Percentiles rank a stretch among this genome's conserved stretches.
Conservation (phyloP, 2,888 invertebrate genomes). For the Acanthosepion esculentum region DNA sequence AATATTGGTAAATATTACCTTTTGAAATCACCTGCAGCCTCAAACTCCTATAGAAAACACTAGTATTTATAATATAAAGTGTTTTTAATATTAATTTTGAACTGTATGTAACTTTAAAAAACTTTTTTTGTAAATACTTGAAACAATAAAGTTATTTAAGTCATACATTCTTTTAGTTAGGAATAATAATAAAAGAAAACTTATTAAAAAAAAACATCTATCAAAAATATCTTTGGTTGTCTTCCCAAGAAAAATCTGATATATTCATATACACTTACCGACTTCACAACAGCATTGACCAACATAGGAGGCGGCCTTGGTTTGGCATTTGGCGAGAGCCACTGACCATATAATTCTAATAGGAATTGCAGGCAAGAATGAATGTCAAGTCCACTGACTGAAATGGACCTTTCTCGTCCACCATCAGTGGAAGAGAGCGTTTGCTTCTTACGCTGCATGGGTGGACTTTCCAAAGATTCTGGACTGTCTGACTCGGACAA, state of each 20-base stretch:
- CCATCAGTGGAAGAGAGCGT: slow-evolving; percentile 52
- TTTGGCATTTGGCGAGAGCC: slow-evolving; percentile 78
- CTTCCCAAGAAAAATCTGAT: too few species aligned
- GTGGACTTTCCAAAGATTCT: slow-evolving; percentile 66
- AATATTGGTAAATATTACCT: too few species aligned
- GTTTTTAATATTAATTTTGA: background rate
- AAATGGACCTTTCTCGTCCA: slow-evolving; percentile 65
- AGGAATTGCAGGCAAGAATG: slow-evolving; percentile 94
- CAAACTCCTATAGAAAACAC: too few species aligned
- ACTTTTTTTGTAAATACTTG: background rate
- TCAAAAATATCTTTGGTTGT: background rate
- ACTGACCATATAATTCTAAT: slow-evolving; percentile 90
- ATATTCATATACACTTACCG: slow-evolving; percentile 73
- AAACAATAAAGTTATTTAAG: too few species aligned
- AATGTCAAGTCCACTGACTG: slow-evolving; percentile 83
- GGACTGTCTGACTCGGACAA: slow-evolving; percentile 66
- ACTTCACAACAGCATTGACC: slow-evolving; percentile 75
- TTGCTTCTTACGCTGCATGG: slow-evolving; percentile 49
- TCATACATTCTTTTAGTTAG: too few species aligned
- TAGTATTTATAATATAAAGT: too few species aligned
- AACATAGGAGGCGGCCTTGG: slow-evolving; percentile 73
- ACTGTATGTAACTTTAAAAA: background rate
- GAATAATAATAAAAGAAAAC: too few species aligned
- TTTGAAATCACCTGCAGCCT: too few species aligned
- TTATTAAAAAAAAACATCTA: background rate